These are phyloP conservation scores for Dunckerocampus dactyliophorus DNA, from an alignment of 2,113 vertebrate genomes.

Conservation along the genomic window DNA sequence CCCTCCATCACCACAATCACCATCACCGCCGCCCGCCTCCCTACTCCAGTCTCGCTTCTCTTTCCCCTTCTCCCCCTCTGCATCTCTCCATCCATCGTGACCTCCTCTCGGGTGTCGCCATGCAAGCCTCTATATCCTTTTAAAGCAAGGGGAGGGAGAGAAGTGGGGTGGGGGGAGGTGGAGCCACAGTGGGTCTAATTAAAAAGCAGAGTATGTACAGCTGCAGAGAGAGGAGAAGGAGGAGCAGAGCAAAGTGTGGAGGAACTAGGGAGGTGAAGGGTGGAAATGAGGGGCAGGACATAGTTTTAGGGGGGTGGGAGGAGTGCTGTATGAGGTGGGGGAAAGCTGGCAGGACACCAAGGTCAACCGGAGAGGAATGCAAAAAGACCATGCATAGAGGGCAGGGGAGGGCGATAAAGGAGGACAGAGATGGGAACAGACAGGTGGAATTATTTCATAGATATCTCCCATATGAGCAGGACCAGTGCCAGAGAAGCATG, in stretches of 20 bases:
- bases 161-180: slow-evolving; percentile 32
- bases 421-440: slow-evolving; percentile 53
- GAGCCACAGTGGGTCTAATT: slow-evolving; percentile 69
- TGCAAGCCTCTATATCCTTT: slow-evolving; percentile 57
- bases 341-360: slow-evolving; percentile 54
- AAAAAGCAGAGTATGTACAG: slow-evolving; percentile 76
- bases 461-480: slow-evolving; percentile 50
- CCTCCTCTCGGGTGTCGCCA: slow-evolving; percentile 56
- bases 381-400: slow-evolving; percentile 49
- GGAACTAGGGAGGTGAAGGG: slow-evolving; percentile 31
- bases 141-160: slow-evolving; percentile 35
- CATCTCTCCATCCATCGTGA: slow-evolving; percentile 62
- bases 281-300: slow-evolving; percentile 31
- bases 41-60: slow-evolving; percentile 27
- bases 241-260: slow-evolving; percentile 23
- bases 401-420: slow-evolving; percentile 7
- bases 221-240: slow-evolving; percentile 60
- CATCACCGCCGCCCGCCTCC: background rate
- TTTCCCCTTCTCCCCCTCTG: slow-evolving; percentile 41
- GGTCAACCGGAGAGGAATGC: slow-evolving; percentile 60
- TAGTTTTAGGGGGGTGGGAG: slow-evolving; percentile 13
- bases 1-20: background rate
- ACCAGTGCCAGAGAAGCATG: slow-evolving; percentile 34
- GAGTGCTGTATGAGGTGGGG: slow-evolving; percentile 29
- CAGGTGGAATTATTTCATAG: slow-evolving; percentile 62